Conservation (phyloP, 2,797 vertebrate genomes). For the Nothura maculosa region DNA sequence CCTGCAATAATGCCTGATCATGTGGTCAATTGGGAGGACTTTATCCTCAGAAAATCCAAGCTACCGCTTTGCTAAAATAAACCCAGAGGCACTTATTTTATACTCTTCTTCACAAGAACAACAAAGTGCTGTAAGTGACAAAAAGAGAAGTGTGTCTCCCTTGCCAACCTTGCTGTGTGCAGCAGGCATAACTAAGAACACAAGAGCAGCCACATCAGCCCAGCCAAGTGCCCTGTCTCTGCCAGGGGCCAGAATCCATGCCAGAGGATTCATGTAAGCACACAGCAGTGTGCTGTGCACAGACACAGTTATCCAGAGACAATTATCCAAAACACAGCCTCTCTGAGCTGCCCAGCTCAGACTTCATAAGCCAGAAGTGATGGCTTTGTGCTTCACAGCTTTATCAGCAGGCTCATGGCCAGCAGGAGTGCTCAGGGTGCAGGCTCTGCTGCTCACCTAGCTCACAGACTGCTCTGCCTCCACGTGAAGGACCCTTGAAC, state of each 20-base stretch:
- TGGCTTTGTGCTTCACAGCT: background rate
- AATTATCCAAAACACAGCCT: background rate
- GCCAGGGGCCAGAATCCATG: background rate
- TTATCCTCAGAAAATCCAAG: background rate
- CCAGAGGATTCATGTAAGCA: background rate
- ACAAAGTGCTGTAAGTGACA: background rate
- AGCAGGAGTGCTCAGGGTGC: background rate
- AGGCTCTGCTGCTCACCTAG: background rate
- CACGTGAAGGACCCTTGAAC: background rate
- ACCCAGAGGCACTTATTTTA: background rate
- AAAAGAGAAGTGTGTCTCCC: background rate
- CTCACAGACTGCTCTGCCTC: background rate
- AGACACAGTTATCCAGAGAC: background rate
- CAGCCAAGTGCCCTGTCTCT: background rate
- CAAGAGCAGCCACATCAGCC: background rate
- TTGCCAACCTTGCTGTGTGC: background rate
- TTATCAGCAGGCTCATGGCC: background rate
- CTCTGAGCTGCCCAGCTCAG: background rate
- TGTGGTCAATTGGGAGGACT: background rate
- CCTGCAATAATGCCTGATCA: background rate
- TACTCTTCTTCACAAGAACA: background rate
- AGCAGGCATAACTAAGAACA: fast-evolving
- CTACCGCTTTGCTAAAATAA: background rate
- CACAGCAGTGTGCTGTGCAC: fast-evolving
- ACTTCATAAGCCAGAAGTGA: background rate